These are phyloP conservation scores for Pogoniulus pusillus DNA, from an alignment of 2,797 vertebrate species.

Conservation along the genomic window DNA sequence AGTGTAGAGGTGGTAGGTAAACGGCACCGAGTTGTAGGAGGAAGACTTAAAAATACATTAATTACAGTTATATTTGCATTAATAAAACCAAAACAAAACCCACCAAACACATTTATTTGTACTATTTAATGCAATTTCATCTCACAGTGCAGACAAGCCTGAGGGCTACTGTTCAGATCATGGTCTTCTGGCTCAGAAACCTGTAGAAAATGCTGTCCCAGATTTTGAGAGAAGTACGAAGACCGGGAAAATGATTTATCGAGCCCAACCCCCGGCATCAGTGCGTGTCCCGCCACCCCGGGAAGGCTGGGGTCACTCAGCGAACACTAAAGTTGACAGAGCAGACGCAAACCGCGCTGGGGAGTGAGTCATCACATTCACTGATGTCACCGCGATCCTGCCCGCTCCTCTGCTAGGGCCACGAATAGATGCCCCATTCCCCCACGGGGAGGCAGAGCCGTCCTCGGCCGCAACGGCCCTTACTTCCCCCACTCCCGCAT, in stretches of 20 bases:
- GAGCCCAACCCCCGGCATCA: background rate
- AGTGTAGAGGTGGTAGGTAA: background rate
- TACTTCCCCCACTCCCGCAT: background rate
- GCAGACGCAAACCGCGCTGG: background rate
- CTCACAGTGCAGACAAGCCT: slow-evolving; percentile 1
- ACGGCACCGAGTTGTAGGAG: background rate
- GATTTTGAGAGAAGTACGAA: no score
- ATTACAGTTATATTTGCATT: background rate
- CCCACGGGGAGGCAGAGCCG: background rate
- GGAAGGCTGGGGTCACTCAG: background rate
- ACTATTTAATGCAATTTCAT: background rate
- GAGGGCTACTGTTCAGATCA: background rate
- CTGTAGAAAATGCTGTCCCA: background rate
- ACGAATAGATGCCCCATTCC: background rate
- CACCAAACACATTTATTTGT: background rate
- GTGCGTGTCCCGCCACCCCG: background rate
- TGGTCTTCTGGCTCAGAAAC: background rate
- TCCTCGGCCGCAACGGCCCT: background rate
- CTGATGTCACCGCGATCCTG: background rate
- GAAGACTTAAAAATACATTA: background rate
- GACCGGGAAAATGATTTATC: background rate
- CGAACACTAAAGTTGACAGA: background rate
- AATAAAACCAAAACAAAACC: background rate
- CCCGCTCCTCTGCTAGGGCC: background rate
- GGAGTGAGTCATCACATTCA: fast-evolving